Base-by-base conservation (phyloP, 2,797 vertebrate species). In the Arnoldichthys spilopterus region DNA sequence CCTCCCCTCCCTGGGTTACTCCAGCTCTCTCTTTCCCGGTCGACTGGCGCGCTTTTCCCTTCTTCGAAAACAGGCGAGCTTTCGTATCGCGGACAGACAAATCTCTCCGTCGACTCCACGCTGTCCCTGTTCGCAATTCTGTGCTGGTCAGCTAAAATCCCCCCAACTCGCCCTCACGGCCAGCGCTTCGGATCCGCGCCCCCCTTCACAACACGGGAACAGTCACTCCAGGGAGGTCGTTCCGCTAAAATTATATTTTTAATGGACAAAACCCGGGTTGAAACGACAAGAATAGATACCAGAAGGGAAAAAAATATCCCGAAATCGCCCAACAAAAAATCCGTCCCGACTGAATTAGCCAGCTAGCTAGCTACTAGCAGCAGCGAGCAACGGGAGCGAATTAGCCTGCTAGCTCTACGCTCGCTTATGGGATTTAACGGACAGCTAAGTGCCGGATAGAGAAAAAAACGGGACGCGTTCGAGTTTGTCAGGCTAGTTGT, bases 91-190 rank as follows among this genome's bases (percentile, higher is more conserved):
- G 43, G 13, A 61, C 43, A 28, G 56, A 6, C 66, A 22, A 45
- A 56, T n/a, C 34, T 4, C 59, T 6, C 61, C 15, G 51, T 59
- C 62, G 47, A 53, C 76, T 81, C 59, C 70, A 51, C 58, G 51
- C 6, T 67, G 53, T 74, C 37, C 74, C 67, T 61, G 63, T 16
- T 69, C 56, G 34, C 30, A 53, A 61, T 74, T 79, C 78, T 74
- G 47, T 49, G 58, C n/a, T 54, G 78, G 12, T 79, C 84, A 81
- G 84, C 68, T 81, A 67, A 76, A 75, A 56, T 67, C 43, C 22
- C 47, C 22, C 28, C 30, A 24, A n/a, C 59, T 24, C 66, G 45
- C 34, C 43, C 34, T 20, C n/a, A 34, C 30, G 26, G 43, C 8
- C 22, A 15, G 40, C 12, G 22, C 22, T 3, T 22, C 22, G 6